Conservation (phyloP, 2,113 vertebrate species). For the Podarcis raffonei region DNA sequence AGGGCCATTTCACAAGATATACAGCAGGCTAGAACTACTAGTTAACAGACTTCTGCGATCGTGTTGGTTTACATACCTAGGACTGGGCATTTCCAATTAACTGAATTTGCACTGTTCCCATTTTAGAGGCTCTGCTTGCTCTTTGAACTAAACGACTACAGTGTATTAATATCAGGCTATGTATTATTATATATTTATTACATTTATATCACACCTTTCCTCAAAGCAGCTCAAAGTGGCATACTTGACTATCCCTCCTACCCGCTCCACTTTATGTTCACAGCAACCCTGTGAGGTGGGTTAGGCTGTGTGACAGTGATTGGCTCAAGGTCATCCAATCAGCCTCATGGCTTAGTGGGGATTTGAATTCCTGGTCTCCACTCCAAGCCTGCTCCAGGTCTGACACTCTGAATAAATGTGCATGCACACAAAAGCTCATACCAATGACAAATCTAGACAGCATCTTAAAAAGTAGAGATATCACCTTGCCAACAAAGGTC, state of each 20-base stretch:
- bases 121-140: background rate
- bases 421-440: no score
- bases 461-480: no score
- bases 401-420: no score
- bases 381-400: no score
- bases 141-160: background rate
- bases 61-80: background rate
- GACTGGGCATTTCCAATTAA: background rate
- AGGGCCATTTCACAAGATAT: background rate
- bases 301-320: no score
- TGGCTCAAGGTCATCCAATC: no score
- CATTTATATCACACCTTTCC: background rate
- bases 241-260: background rate
- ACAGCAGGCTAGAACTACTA: background rate
- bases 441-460: no score
- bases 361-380: no score
- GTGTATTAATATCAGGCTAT: background rate
- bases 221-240: background rate
- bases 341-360: no score
- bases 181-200: background rate
- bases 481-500: no score
- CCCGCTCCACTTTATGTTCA: no score
- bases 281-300: no score
- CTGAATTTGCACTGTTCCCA: background rate
- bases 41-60: background rate